Evolutionary conservation across 1,140 invertebrate genomes (phyloP), one percentile per base, ranked within the genome.

Genomic region (Procambarus virginalis): DNA sequence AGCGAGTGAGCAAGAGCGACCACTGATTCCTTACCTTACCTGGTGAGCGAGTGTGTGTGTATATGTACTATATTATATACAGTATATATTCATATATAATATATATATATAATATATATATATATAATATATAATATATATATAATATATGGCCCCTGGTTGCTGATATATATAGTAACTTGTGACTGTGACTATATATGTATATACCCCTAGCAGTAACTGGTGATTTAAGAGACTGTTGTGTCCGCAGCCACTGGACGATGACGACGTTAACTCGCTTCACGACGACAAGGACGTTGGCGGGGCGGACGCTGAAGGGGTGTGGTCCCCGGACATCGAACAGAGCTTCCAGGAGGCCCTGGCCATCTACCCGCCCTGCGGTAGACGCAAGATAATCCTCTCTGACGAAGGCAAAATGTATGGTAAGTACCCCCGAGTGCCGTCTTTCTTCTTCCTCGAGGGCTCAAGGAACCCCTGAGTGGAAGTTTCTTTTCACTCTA

Each of bases 381-480:
- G 99, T 86, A 94, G 99, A 93, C 95, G 99, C 93, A 99, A 99
- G 96, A 99, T 99, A 94, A 99, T 99, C 92, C 96, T 99, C 92
- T 99, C 98, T 90, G 99, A 99, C 94, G 99, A 99, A 95, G 99
- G 99, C 94, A 99, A 99, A n/a, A 99, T 99, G 99, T 99, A 99
- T 95, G 99, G 99, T 99, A 95, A 98, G 98, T 97, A 89, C 87
- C 49, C n/a, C 10, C 4, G 14, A 81, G n/a, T 22, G 48, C 20
- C 12, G 5, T 20, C 17, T 64, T 2, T 64, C 14, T 64, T 17
- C 17, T 17, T 64, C 60, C 12, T 17, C 2, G 1, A 17, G 1
- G 60, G 20, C 17, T 55, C 12, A 9, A 1, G 8, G 51, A 9
- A 0, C 51, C 12, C 1, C 51, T 55, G 51, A 55, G 51, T 55